Evolutionary conservation across 2,888 invertebrate genomes (phyloP), one percentile per base, ranked within the genome.

Genomic region (Bedellia somnulentella): DNA sequence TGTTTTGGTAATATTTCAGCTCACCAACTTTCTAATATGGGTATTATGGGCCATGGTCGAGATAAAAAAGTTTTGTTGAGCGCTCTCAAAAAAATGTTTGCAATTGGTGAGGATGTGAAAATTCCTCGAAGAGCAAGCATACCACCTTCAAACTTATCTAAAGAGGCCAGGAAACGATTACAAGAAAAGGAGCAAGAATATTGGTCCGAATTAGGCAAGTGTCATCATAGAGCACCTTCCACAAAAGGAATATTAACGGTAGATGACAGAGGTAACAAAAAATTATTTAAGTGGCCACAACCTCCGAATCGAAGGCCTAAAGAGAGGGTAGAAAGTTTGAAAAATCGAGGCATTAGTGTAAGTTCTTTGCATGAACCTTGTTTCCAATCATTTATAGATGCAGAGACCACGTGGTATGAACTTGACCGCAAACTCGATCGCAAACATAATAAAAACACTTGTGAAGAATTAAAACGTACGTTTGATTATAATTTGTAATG

Each of bases 341-440:
- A 44, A 22, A 34, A 46, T 2, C 59, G 53, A 31, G 71, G 73
- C 1, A 64, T 58, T 24, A 68, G 68, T 40, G 21, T 70, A 11
- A 70, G 68, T 37, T 58, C 68, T 3, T 73, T 68, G 40, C 73
- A 75, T 38, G 43, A 57, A 31, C 73, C 71, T 3, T 73, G 73
- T 42, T 60, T 70, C 35, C 46, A 51, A 36, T 75, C 73, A 2
- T 71, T 70, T 32, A 57, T 68, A 5, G 57, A 49, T 39, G n/a
- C n/a, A n/a, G n/a, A n/a, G n/a, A n/a, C n/a, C n/a, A n/a, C n/a
- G n/a, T n/a, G n/a, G n/a, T n/a, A n/a, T n/a, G n/a, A n/a, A n/a
- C n/a, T n/a, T n/a, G n/a, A n/a, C n/a, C n/a, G n/a, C n/a, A n/a
- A n/a, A n/a, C n/a, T n/a, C n/a, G n/a, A n/a, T n/a, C n/a, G n/a